Evolutionary conservation across 2,113 vertebrate species (phyloP).

Genomic region (Brachypodius melanocephalos): DNA sequence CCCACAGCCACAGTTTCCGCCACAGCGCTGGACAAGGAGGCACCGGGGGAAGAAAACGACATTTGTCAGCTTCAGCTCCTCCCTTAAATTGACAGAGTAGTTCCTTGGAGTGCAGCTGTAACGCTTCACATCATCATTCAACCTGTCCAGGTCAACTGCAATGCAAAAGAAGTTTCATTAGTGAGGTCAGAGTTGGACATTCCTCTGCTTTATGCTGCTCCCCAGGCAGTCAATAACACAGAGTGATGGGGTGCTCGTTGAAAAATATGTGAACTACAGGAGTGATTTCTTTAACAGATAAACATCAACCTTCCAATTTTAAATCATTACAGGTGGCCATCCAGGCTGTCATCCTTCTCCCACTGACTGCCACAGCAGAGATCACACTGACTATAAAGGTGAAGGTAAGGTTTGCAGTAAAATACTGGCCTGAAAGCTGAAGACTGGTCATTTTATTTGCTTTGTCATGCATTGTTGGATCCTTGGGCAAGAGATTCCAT

Average conservation of each 20-base stretch:
- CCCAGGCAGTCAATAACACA: neutral
- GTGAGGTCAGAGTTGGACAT: neutral
- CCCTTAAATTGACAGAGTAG: slow-evolving; percentile 89
- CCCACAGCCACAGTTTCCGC: slow-evolving; percentile 93
- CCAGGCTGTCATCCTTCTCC: neutral
- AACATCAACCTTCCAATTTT: neutral
- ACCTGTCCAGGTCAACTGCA: slow-evolving; percentile 90
- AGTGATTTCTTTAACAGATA: neutral
- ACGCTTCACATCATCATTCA: slow-evolving; percentile 91
- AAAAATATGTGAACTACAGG: neutral
- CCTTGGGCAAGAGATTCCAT: neutral
- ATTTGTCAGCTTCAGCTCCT: slow-evolving; percentile 87
- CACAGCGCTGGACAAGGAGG: slow-evolving; percentile 92
- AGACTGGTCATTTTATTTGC: neutral
- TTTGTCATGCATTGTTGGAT: neutral
- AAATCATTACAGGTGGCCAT: neutral
- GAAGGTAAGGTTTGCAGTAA: neutral
- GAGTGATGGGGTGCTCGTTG: neutral
- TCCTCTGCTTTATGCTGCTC: neutral
- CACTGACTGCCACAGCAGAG: neutral
- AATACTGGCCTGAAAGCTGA: neutral
- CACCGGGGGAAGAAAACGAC: slow-evolving; percentile 94
- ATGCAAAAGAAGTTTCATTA: slow-evolving; percentile 33
- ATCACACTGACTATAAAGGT: neutral
- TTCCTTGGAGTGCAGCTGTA: slow-evolving; percentile 96